A percentile compares a stretch with the other conserved stretches of the same genome.
Conservation (phyloP, 2,113 vertebrate species). For the Apteryx mantelli region DNA sequence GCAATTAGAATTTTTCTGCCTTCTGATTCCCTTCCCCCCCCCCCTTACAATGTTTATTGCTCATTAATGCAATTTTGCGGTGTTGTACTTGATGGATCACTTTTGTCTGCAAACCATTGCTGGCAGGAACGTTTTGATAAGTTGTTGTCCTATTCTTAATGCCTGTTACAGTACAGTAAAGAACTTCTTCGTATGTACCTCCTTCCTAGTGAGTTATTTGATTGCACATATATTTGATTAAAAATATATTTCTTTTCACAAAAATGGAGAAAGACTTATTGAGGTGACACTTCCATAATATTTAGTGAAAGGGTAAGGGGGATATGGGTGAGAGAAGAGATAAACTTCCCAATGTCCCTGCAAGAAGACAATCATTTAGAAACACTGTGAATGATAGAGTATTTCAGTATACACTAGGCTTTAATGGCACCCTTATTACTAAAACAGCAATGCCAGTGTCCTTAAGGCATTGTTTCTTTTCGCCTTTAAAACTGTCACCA, state of each 20-base stretch:
- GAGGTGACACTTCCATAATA: background rate
- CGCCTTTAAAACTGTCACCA: background rate
- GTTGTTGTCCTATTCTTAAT: background rate
- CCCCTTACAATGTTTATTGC: background rate
- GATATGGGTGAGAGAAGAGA: background rate
- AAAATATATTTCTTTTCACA: background rate
- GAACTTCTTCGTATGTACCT: background rate
- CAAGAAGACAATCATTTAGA: background rate
- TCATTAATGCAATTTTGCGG: background rate
- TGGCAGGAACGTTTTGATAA: background rate
- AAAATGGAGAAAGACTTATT: background rate
- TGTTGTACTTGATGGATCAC: background rate
- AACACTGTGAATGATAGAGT: background rate
- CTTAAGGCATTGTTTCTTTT: background rate
- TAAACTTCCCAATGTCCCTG: background rate
- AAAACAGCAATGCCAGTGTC: background rate
- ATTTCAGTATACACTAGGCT: accelerated
- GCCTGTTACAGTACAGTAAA: background rate
- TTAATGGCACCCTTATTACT: background rate
- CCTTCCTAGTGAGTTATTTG: background rate
- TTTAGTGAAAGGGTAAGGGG: background rate
- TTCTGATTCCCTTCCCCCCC: background rate
- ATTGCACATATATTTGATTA: background rate
- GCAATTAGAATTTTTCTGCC: background rate
- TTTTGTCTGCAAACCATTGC: constrained; percentile 24